phyloP scores from a whole-genome alignment of 2,113 vertebrate species.

The Pterocles gutturalis region DNA sequence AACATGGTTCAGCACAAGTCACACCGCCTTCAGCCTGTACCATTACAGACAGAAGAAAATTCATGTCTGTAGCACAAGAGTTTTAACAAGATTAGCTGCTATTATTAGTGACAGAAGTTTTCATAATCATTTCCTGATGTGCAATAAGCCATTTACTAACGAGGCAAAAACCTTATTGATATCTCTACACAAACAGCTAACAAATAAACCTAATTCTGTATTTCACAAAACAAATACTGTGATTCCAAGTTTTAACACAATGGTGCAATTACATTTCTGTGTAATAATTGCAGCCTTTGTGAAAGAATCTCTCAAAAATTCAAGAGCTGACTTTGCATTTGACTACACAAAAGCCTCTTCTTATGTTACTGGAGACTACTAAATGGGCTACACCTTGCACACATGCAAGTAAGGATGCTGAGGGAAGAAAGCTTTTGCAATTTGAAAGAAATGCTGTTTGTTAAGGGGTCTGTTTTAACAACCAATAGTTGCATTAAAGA shows the following conservation, averaged over 20 bases:
- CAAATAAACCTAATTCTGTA: background rate
- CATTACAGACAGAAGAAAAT: background rate
- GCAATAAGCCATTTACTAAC: background rate
- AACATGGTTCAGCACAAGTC: background rate
- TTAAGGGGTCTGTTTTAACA: background rate
- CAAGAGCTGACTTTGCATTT: background rate
- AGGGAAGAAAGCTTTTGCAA: background rate
- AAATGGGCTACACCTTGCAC: background rate
- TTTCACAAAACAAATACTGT: background rate
- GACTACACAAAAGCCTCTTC: background rate
- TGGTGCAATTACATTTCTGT: background rate
- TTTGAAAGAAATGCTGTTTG: background rate
- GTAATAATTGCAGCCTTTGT: background rate
- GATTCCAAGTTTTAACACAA: background rate
- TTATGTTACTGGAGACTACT: background rate
- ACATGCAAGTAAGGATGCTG: background rate
- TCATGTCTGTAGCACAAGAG: background rate
- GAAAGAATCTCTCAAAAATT: background rate
- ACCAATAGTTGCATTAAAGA: background rate
- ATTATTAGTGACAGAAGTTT: background rate
- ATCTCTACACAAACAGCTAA: background rate
- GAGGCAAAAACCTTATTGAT: background rate
- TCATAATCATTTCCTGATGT: background rate
- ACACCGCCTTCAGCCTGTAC: background rate
- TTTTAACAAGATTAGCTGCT: background rate